These are phyloP conservation scores for Tenthredo distinguenda DNA, from an alignment of 2,888 invertebrate genomes.

Conservation along the genomic window DNA sequence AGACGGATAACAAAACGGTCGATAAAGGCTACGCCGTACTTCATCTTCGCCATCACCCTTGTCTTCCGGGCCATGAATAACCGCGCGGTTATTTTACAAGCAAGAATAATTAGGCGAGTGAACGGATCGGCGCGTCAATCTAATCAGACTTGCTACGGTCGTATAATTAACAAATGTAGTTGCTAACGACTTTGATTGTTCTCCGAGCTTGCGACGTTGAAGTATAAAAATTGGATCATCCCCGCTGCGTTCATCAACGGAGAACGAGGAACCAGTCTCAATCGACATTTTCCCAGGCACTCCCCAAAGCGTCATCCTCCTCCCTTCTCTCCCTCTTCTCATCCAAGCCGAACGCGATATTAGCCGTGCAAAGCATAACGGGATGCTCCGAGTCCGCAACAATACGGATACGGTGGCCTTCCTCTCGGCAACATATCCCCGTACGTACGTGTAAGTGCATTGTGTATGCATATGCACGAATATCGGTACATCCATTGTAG, in stretches of 20 bases:
- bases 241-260: conserved; percentile 20
- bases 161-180: conserved; percentile 30
- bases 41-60: neutral
- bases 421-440: neutral
- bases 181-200: conserved; percentile 48
- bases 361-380: conserved; percentile 45
- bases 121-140: conserved; percentile 34
- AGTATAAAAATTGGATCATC: conserved; percentile 23
- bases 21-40: neutral
- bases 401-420: conserved; percentile 42
- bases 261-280: conserved; percentile 18
- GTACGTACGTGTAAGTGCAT: neutral
- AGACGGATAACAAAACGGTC: neutral
- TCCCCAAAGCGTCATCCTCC: conserved; percentile 15
- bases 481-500: conserved; percentile 30
- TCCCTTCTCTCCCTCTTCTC: neutral
- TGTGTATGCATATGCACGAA: neutral
- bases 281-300: conserved; percentile 47
- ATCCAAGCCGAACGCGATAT: conserved; percentile 28
- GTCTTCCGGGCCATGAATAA: neutral
- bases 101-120: conserved; percentile 30
- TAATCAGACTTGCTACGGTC: conserved; percentile 34
- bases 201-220: conserved; percentile 28
- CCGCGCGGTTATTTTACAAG: conserved; percentile 25
- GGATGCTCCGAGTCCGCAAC: conserved; percentile 33